Conservation (phyloP, 2,888 invertebrate genomes). For the Deilephila porcellus region DNA sequence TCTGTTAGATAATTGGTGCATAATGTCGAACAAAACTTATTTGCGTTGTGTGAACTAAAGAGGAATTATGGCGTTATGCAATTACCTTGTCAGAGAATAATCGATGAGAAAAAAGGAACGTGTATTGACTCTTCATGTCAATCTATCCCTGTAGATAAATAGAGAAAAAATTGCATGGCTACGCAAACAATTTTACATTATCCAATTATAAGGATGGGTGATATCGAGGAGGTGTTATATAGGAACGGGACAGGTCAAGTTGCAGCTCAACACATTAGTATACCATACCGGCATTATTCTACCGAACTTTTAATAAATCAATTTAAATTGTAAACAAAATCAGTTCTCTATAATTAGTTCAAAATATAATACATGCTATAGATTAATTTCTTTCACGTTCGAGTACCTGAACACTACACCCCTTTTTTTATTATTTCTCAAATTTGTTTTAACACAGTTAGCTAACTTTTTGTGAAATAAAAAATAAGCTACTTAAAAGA, state of each 20-base stretch:
- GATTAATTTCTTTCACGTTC: too few species aligned
- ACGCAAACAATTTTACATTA: too few species aligned
- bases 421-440: too few species aligned
- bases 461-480: too few species aligned
- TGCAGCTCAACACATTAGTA: background rate
- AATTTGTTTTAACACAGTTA: too few species aligned
- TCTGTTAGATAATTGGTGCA: slow-evolving; percentile 27
- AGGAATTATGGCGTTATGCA: background rate
- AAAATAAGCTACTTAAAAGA: too few species aligned
- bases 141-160: background rate
- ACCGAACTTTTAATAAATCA: background rate
- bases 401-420: too few species aligned
- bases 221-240: too few species aligned
- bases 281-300: background rate
- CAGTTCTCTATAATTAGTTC: background rate
- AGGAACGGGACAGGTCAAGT: too few species aligned
- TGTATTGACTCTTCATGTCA: background rate
- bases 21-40: background rate
- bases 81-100: slow-evolving; percentile 15
- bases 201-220: too few species aligned
- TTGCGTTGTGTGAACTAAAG: background rate
- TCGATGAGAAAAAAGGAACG: background rate
- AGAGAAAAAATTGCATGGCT: background rate
- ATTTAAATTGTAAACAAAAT: background rate
- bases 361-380: too few species aligned